These are phyloP conservation scores for Phylloscopus trochilus DNA, from an alignment of 2,113 vertebrate species.

Conservation along the genomic window DNA sequence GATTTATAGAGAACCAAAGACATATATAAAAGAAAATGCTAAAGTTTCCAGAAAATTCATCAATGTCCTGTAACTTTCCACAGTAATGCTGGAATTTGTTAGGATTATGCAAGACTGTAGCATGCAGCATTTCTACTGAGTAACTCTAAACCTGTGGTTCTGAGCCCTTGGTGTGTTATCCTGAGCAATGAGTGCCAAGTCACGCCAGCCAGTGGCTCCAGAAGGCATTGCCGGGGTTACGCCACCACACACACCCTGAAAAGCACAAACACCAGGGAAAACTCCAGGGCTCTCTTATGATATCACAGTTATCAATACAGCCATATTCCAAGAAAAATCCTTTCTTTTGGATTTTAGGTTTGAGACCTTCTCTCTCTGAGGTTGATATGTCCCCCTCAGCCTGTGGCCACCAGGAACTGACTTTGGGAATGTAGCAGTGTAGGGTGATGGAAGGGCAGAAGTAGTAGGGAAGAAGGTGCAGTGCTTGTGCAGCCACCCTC, in stretches of 20 bases:
- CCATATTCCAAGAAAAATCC: background rate
- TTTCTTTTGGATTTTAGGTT: background rate
- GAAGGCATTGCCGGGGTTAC: accelerated
- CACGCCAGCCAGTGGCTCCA: background rate
- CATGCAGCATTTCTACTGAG: background rate
- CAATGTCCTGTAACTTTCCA: background rate
- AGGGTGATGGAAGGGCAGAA: background rate
- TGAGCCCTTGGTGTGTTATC: accelerated
- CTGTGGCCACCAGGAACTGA: accelerated
- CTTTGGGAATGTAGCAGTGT: background rate
- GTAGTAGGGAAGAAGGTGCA: background rate
- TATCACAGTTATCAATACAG: accelerated
- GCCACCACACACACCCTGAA: accelerated
- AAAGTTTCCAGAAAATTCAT: background rate
- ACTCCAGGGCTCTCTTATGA: background rate
- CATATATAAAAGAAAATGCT: background rate
- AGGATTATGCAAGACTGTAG: background rate
- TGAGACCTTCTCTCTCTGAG: background rate
- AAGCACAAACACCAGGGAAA: background rate
- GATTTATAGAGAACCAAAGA: background rate
- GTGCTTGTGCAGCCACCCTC: background rate
- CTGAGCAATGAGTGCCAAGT: background rate
- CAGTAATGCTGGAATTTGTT: background rate
- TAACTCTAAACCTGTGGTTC: background rate
- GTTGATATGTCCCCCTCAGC: accelerated